A percentile compares a stretch with the other conserved stretches of the same genome.
phyloP scores from a whole-genome alignment of 2,113 vertebrate species.

The Percopsis transmontana region DNA sequence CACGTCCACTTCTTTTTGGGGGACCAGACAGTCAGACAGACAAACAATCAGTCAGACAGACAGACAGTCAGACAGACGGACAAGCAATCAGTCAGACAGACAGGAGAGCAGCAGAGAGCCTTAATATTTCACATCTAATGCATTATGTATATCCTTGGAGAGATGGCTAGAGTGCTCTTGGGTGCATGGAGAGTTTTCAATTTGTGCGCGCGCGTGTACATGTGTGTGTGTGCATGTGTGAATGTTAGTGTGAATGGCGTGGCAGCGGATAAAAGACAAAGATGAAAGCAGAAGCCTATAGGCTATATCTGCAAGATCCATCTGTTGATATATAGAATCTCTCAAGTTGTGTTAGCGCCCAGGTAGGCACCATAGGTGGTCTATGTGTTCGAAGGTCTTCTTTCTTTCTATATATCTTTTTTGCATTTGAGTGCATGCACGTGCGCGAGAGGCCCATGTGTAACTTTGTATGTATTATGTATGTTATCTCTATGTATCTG shows the following conservation, averaged over 20 bases:
- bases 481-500: not conserved
- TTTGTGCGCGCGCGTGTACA: slow-evolving; percentile 15
- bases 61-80: slow-evolving; percentile 18
- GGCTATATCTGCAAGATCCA: slow-evolving; percentile 60
- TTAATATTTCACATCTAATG: slow-evolving; percentile 69
- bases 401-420: not conserved
- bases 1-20: not conserved
- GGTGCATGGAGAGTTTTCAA: slow-evolving; percentile 59
- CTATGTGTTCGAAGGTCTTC: not conserved
- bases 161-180: slow-evolving; percentile 53
- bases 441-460: not conserved
- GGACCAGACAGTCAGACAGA: not conserved
- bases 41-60: not conserved
- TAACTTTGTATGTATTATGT: not conserved
- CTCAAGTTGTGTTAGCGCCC: slow-evolving; percentile 50
- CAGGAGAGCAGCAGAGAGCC: slow-evolving; percentile 47
- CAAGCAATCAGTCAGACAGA: slow-evolving; percentile 35
- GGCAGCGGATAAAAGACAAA: slow-evolving; percentile 66
- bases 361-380: slow-evolving; percentile 43
- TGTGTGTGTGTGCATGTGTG: slow-evolving; percentile 1
- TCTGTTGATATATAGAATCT: slow-evolving; percentile 57
- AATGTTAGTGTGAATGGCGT: slow-evolving; percentile 23
- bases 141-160: slow-evolving; percentile 61
- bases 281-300: slow-evolving; percentile 67
- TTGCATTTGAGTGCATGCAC: not conserved